Percentiles rank a stretch among this genome's conserved stretches.
Conservation (phyloP, 2,888 invertebrate genomes). For the Heliconius charithonia region DNA sequence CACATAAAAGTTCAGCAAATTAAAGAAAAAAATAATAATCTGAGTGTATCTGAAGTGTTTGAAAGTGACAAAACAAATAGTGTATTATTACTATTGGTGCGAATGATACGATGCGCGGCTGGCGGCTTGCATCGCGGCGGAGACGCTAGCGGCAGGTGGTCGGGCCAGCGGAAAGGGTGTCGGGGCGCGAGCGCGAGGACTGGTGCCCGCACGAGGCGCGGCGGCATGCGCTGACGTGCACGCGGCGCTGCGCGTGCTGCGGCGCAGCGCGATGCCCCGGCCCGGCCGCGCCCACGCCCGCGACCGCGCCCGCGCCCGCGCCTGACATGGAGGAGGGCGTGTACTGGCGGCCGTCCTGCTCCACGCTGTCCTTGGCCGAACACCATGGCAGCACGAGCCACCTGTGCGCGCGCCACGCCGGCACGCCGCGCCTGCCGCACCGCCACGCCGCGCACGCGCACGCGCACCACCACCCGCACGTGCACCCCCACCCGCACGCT, state of each 20-base stretch:
- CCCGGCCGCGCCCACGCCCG: not conserved
- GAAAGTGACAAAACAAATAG: conserved; percentile 46
- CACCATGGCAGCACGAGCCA: conserved; percentile 78
- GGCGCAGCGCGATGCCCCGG: conserved; percentile 80
- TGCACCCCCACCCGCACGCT: conserved; percentile 73
- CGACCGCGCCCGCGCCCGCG: conserved; percentile 50
- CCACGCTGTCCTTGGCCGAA: conserved; percentile 79
- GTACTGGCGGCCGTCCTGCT: conserved; percentile 81
- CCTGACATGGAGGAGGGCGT: conserved; percentile 82
- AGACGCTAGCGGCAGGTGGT: conserved; percentile 69
- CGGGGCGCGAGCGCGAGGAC: conserved; percentile 82
- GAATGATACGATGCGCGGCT: conserved; percentile 77
- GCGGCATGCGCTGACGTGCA: conserved; percentile 82
- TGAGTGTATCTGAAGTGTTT: conserved; percentile 39
- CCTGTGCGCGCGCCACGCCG: conserved; percentile 77
- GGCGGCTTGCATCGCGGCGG: conserved; percentile 68
- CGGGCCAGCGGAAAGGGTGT: conserved; percentile 77
- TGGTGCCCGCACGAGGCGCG: conserved; percentile 83
- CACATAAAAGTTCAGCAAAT: conserved; percentile 20
- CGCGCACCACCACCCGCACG: conserved; percentile 77
- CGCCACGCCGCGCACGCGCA: conserved; percentile 72
- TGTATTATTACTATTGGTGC: conserved; percentile 50
- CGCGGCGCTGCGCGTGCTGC: conserved; percentile 81
- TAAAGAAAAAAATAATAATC: not conserved
- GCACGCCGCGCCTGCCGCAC: conserved; percentile 71